Base-by-base conservation (phyloP, 2,888 invertebrate genomes). In the Steromphala cineraria region DNA sequence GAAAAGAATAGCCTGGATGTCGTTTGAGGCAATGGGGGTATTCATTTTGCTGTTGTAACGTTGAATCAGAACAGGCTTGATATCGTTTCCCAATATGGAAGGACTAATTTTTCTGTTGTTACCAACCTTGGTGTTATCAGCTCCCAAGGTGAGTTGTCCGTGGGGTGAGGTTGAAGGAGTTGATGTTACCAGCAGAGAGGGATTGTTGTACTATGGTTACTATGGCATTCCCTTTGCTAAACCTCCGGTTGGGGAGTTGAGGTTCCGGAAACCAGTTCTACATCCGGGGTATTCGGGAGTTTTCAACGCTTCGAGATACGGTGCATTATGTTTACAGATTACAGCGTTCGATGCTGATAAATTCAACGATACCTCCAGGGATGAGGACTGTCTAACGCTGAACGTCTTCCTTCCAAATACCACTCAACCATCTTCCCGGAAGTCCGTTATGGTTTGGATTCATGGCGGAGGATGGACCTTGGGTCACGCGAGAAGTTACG, bases 41-140 rank as follows among this genome's bases (percentile, higher is more conserved):
- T n/a, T n/a, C n/a, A n/a, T n/a, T n/a, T n/a, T n/a, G n/a, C n/a
- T n/a, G n/a, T n/a, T n/a, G n/a, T n/a, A n/a, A n/a, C n/a, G n/a
- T n/a, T n/a, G n/a, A n/a, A n/a, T n/a, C n/a, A n/a, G n/a, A n/a
- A n/a, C n/a, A 36, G 36, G 36, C 8, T 5, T 46, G 46, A 46
- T 5, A 10, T 46, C 46, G 46, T 46, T 46, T 10, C 1, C 10
- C 46, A 8, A 3, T 5, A 46, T 46, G 46, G 46, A 46, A 46
- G 13, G 5, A 10, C 1, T 46, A 5, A 46, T 46, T 46, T 46
- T 46, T 4, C 10, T 62, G 62, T 15, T 62, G 92, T 97, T 40
- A 13, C 77, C 77, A 3, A 17, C 10, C 8, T 8, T 56, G 17
- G 31, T 17, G 53, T n/a, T 28, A 19, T 28, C 67, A 17, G 46